Base-by-base conservation (phyloP, 2,113 vertebrate genomes). In the Neolamprologus sp. region DNA sequence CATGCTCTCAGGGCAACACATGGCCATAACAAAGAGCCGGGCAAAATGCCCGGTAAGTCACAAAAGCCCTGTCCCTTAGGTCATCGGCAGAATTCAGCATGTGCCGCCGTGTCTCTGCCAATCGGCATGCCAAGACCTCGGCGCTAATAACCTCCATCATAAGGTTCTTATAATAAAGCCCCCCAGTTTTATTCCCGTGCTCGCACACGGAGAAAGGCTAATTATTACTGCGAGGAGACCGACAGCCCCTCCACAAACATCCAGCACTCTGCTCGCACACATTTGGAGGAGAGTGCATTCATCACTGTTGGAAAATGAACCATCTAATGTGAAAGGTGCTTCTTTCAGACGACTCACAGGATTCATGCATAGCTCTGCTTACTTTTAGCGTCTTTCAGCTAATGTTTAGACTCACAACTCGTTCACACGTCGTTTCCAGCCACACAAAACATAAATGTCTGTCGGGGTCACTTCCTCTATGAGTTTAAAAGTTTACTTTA, bases 51-150 rank as follows among this genome's bases (percentile, higher is more conserved):
- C 57, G 28, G 53, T 91, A 93, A 94, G 92, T 92, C 91, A 95
- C 93, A 95, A 94, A 94, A 90, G 92, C 89, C 87, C 80, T 2
- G 84, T 93, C 93, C 94, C 87, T 91, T 81, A 92, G 92, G 93
- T 95, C 92, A 89, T 92, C 30, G 28, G 73, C 88, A 92, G 83
- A 92, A 89, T 88, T 73, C 54, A 85, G 85, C 85, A 84, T 82
- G 88, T n/a, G 73, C 79, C 16, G 19, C 81, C 68, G 7, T 21
- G 58, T 45, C 65, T 84, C 75, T 75, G 82, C 90, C 88, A 88
- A 93, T 90, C 88, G 83, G 91, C 86, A 80, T 82, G 83, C 89
- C 82, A 54, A 80, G 51, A 53, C 75, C 75, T 58, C 21, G 8
- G 51, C 7, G 37, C 63, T 91, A 91, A 93, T 93, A 89, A 83